Evolutionary conservation across 2,113 vertebrate genomes (phyloP), one percentile per base, ranked within the genome.

Genomic region (Poicephalus gulielmi): DNA sequence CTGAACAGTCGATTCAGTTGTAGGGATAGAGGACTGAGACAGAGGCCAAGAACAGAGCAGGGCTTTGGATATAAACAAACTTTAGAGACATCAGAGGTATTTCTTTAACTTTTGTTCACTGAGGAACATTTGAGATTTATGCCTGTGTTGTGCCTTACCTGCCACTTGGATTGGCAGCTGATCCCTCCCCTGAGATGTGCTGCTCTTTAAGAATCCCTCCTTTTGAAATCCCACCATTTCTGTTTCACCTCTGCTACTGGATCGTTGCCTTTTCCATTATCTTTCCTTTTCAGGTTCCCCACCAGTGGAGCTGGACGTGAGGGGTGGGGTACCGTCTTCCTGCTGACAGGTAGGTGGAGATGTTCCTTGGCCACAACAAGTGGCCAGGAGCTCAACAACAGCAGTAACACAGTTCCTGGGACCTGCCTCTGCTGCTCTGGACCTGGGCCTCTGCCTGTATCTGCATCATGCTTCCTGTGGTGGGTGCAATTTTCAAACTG

Each of bases 191-290:
- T 95, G 93, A 96, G 96, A 90, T 94, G 96, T 92, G 95, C 94
- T 97, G 96, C 92, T 97, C 94, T 97, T 96, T 97, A 96, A 97
- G 95, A 90, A 94, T 93, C 95, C 96, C 95, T 97, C 91, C 96
- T 97, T 97, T 97, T 97, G 96, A 91, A 95, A 95, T 97, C 96
- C 96, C 96, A 97, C 93, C 89, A 97, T 96, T 96, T 88, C 96
- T 95, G 94, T 97, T 96, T 97, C 97, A 97, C 92, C 93, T 97
- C 96, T 95, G 92, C 96, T 96, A 97, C 88, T 16, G 96, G 96
- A 81, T 81, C 87, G 80, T 95, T 97, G 96, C 94, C 92, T 97
- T 96, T 96, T 97, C 95, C 93, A 94, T 97, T 96, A 95, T 96
- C 82, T 96, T 73, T 97, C 91, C 92, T 97, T 88, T 94, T 19